phyloP scores from a whole-genome alignment of 2,888 invertebrate species.

The Esperia sulphurella region DNA sequence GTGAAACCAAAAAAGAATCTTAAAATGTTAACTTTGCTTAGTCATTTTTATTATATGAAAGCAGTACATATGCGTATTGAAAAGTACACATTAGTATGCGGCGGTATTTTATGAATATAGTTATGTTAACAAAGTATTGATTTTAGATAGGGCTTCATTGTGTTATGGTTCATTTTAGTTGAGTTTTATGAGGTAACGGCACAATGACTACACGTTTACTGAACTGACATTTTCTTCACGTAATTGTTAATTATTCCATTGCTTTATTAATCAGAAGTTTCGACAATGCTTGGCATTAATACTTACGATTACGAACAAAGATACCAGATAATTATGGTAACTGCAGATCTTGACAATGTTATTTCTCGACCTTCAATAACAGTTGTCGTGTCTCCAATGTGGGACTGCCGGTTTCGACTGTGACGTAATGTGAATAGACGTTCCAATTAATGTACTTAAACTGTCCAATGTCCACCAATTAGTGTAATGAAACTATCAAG shows the following conservation, averaged over 20 bases:
- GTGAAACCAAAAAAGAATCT: too few relatives aligned
- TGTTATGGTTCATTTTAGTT: neutral
- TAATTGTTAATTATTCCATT: too few relatives aligned
- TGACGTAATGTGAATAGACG: neutral
- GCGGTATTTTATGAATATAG: neutral
- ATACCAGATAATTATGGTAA: too few relatives aligned
- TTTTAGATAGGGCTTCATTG: neutral
- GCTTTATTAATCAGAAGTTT: too few relatives aligned
- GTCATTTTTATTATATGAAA: too few relatives aligned
- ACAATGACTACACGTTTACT: neutral
- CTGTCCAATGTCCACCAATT: neutral
- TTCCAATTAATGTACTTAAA: conserved; percentile 3
- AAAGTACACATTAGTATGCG: neutral
- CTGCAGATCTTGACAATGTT: too few relatives aligned
- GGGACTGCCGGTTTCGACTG: neutral
- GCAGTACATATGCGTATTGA: too few relatives aligned
- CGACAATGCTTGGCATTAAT: too few relatives aligned
- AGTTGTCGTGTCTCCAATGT: neutral
- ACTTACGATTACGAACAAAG: too few relatives aligned
- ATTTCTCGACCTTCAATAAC: neutral
- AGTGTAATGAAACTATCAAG: too few relatives aligned
- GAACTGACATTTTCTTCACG: neutral
- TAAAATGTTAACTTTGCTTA: too few relatives aligned
- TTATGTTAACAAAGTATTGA: neutral
- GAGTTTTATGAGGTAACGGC: neutral